Evolutionary conservation across 2,797 vertebrate species (phyloP), one percentile per base, ranked within the genome.

Genomic region (Tympanoctomys barrerae): DNA sequence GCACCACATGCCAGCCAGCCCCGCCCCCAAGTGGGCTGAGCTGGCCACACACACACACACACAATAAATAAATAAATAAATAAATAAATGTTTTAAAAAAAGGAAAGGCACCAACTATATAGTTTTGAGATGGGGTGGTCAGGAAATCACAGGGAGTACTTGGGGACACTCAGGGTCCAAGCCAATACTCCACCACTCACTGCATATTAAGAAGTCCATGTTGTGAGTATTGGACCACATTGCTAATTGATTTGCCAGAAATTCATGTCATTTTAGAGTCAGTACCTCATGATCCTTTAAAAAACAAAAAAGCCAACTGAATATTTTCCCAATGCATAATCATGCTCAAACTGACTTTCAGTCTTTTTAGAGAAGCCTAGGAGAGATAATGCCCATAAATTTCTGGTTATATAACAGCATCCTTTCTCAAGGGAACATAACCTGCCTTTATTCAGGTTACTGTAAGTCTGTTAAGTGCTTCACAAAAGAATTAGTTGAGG

Each of bases 261-360:
- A 87, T 87, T 81, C 59, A 93, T 66, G 31, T 70, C 49, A 81
- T 93, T 93, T 82, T 61, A 22, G 49, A 93, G 68, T 42, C 33
- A 70, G 9, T 75, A 0, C 79, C 52, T 61, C 62, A 46, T 49
- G 84, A 79, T 89, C 31, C 42, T 46, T 73, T 18, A 62, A 91
- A 59, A 82, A 19, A 46, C 19, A 42, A 42, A 42, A 42, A 42
- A 54, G 52, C 52, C 52, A 13, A 57, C 54, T 75, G 59, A 87
- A 80, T 89, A 80, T 90, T 87, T 95, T 70, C 46, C 31, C 73
- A 85, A 5, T 78, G 14, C 78, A 66, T 66, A 89, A 18, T 91
- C 77, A 89, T 66, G 16, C 33, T 75, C 6, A 81, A 46, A 62
- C 11, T 66, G 28, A 77, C 12, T 64, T 49, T 26, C 77, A 12